Base-by-base conservation (phyloP, 2,888 invertebrate species). In the Actias luna region DNA sequence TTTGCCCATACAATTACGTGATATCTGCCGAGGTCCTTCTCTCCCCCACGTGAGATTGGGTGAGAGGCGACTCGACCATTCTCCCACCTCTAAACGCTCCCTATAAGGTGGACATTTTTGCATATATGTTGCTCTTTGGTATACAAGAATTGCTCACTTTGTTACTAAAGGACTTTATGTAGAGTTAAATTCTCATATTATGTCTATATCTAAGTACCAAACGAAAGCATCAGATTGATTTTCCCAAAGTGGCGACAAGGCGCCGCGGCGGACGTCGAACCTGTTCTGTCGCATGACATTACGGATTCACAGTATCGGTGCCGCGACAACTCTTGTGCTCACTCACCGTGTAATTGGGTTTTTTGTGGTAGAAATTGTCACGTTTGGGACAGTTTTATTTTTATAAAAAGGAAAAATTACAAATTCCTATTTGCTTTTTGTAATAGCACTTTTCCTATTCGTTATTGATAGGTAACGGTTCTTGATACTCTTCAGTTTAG, bases 231-330 rank as follows among this genome's bases (percentile, higher is more conserved):
- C 10, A 50, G 25, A 22, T 0, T 50, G 12, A 46, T 46, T 2
- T 5, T 50, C 46, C 12, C 10, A 22, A 50, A 22, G 10, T 50
- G 12, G 18, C 42, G 18, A 42, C 42, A 5, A 18, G 10, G 25
- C 10, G 22, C 22, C 46, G 25, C 25, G 10, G 46, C 46, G 46
- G 46, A 25, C 46, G 14, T 50, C 22, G 46, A 50, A 50, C 46
- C 46, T 50, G 46, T 50, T 50, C 25, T 25, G 42, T 18, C 42
- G 46, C 46, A 25, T 50, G 46, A 25, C 46, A 25, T 50, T 50
- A 50, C 10, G 46, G 46, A 50, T 50, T 50, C 46, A 25, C 22
- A 50, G 46, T 50, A 50, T 50, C 46, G 46, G 46, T n/a, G n/a
- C n/a, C n/a, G n/a, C 12, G 25, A 50, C 46, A 50, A 50, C 46